Percentiles rank a stretch among this genome's conserved stretches.
Conservation (phyloP, 2,113 vertebrate species). For the Anser cygnoides region DNA sequence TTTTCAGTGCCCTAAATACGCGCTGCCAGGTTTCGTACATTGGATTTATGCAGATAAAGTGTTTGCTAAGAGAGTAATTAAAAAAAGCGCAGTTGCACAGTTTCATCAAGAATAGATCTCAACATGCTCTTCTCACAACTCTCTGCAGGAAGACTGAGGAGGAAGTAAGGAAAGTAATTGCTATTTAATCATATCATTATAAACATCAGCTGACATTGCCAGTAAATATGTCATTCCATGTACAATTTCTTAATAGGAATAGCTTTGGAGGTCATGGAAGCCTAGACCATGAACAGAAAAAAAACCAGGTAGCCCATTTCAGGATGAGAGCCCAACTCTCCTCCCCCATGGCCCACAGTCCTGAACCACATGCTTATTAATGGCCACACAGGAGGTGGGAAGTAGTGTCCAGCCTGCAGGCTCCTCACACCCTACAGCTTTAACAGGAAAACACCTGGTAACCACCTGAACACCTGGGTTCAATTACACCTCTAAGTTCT, state of each 20-base stretch:
- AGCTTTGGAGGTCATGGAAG: neutral
- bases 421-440: neutral
- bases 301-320: neutral
- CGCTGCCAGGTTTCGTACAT: neutral
- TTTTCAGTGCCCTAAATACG: neutral
- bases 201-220: conserved; percentile 7
- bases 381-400: too few species aligned
- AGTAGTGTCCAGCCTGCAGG: neutral
- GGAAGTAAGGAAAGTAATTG: neutral
- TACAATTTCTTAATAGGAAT: accelerated
- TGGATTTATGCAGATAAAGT: neutral
- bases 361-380: neutral
- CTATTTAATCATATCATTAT: conserved; percentile 25
- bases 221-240: neutral
- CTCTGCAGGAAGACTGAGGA: neutral
- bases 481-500: neutral
- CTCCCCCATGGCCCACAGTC: too few species aligned
- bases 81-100: neutral
- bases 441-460: neutral
- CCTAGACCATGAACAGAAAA: neutral
- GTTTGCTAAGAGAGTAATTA: conserved; percentile 3
- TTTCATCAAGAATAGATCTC: conserved; percentile 42
- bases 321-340: neutral
- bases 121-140: neutral
- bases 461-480: neutral